Evolutionary conservation across 2,888 invertebrate species (phyloP), one percentile per base, ranked within the genome.

Genomic region (Ormyrus labotus): DNA sequence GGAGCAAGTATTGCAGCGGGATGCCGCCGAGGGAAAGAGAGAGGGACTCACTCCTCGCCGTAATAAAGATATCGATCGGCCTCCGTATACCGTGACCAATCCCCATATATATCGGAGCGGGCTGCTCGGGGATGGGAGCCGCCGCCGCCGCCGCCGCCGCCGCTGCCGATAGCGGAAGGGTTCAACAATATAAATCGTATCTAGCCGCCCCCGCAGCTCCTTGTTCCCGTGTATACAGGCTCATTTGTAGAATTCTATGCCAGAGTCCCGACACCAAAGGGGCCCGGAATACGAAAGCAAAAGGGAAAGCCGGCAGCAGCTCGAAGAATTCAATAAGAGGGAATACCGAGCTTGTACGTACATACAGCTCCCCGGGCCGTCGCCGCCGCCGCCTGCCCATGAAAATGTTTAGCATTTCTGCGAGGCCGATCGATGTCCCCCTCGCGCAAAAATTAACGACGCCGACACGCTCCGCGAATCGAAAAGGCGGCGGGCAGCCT

Each of bases 11-110:
- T 55, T 45, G 58, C n/a, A 51, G 50, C 55, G 47, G n/a, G 19
- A 60, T 60, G 45, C 58, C 58, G 53, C 61, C 53, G 51, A 19
- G n/a, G 34, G 51, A 51, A 45, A 11, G 57, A 51, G 55, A 55
- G 57, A 57, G 8, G 13, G 51, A 10, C 8, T n/a, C 58, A 19
- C 48, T 53, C 9, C 71, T 81, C 70, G 81, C 82, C 73, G 82
- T 83, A 84, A 86, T 84, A 83, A 86, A 85, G 85, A 84, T 86
- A 88, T 87, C 86, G 88, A 88, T 85, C 86, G 83, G 74, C 47
- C 69, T 65, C 34, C 58, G 67, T 77, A 81, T 84, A 83, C 83
- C 85, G 83, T 87, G 86, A 85, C 87, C 87, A 86, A 88, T 87
- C 77, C 84, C 83, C 85, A 84, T 86, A 80, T 70, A 78, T 71